A percentile compares a stretch with the other conserved stretches of the same genome.
Conservation (phyloP, 2,797 vertebrate species). For the Hipposideros larvatus region DNA sequence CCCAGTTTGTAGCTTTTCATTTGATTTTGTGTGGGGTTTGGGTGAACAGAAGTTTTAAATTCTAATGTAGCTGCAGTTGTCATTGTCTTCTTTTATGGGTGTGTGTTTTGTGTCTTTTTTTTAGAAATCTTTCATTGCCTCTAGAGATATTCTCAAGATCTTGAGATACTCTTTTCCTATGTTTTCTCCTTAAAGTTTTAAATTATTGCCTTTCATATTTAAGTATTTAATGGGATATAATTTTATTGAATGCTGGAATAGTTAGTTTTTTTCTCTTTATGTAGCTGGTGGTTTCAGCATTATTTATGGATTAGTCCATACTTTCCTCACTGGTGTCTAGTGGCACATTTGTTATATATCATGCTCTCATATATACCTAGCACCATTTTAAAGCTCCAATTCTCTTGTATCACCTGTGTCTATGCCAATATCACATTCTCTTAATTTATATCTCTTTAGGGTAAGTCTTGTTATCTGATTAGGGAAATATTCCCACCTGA, state of each 20-base stretch:
- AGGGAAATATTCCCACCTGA: background rate
- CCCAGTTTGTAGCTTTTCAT: background rate
- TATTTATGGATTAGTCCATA: background rate
- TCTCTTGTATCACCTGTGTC: background rate
- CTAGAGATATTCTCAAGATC: background rate
- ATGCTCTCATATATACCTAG: background rate
- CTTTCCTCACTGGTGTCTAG: background rate
- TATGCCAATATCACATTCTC: background rate
- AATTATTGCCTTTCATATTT: background rate
- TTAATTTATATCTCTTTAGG: conserved; percentile 3
- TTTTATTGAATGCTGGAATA: background rate
- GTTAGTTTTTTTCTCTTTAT: background rate
- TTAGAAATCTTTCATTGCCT: conserved; percentile 25
- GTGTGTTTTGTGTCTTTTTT: background rate
- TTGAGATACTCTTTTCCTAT: background rate
- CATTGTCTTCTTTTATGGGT: background rate
- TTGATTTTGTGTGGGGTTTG: conserved; percentile 30
- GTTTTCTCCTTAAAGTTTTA: background rate
- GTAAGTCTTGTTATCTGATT: background rate
- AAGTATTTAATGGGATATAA: background rate
- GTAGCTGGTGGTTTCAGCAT: background rate
- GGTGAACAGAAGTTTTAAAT: conserved; percentile 11
- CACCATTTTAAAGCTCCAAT: background rate
- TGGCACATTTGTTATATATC: background rate
- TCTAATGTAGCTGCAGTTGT: background rate